Conservation (phyloP, 2,113 vertebrate genomes). For the Planiliza haematocheilus region DNA sequence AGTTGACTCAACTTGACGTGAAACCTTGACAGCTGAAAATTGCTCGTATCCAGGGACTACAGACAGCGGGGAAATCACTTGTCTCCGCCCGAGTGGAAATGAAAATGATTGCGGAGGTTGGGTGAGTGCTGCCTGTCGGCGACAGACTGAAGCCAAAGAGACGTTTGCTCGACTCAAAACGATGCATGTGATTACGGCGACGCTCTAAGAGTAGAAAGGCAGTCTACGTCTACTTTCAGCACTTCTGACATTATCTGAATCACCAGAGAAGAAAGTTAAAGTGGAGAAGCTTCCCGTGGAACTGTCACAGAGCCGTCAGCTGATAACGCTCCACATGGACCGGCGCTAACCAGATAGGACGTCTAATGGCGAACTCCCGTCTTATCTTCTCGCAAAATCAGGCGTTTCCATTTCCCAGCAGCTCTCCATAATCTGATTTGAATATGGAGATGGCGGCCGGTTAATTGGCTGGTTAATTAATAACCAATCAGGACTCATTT, state of each 20-base stretch:
- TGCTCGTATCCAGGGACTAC: conserved; percentile 13
- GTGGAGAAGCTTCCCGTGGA: too few relatives aligned
- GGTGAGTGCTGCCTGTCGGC: conserved; percentile 2
- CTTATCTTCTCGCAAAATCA: conserved; percentile 27
- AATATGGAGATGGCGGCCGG: conserved; percentile 51
- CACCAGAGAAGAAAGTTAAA: neutral
- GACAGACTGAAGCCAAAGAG: conserved; percentile 3
- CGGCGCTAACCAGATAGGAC: neutral
- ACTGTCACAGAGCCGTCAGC: too few relatives aligned
- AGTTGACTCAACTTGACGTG: conserved; percentile 23
- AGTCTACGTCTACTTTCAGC: neutral
- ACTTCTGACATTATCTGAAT: neutral
- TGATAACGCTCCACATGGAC: neutral
- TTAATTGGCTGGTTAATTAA: conserved; percentile 72
- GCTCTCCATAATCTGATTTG: conserved; percentile 46
- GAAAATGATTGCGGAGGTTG: conserved; percentile 22
- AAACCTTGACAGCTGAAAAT: conserved; percentile 43
- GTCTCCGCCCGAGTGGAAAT: conserved; percentile 41
- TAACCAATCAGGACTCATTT: conserved; percentile 70
- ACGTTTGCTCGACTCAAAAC: conserved; percentile 10
- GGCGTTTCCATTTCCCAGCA: conserved; percentile 22
- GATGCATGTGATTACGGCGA: neutral
- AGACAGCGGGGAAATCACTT: conserved; percentile 6
- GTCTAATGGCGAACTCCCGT: conserved; percentile 5
- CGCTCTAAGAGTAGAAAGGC: neutral